Conservation (phyloP, 2,113 vertebrate genomes). For the Misgurnus mizolepis region DNA sequence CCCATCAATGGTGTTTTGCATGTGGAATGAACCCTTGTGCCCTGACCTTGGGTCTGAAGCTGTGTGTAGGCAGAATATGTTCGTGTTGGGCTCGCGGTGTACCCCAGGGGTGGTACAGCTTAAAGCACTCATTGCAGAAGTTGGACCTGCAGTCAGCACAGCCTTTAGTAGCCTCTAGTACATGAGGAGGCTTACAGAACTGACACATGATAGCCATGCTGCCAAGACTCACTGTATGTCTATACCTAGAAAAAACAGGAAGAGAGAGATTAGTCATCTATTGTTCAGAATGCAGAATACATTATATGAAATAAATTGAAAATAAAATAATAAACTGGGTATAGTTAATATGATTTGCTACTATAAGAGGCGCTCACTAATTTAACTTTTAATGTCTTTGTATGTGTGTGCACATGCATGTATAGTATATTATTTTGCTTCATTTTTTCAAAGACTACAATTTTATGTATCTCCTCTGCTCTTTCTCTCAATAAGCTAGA, state of each 20-base stretch:
- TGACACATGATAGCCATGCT: conserved; percentile 88
- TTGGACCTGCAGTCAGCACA: conserved; percentile 93
- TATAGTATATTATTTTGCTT: too few relatives aligned
- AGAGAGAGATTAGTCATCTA: neutral
- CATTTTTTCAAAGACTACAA: too few relatives aligned
- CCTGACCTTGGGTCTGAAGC: conserved; percentile 92
- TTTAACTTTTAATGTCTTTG: too few relatives aligned
- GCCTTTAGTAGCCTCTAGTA: conserved; percentile 93
- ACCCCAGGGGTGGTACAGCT: conserved; percentile 97
- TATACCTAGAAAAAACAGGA: conserved; percentile 65
- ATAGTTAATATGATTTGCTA: too few relatives aligned
- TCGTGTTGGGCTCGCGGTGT: conserved; percentile 95
- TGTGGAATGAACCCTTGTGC: neutral
- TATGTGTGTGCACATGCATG: too few relatives aligned
- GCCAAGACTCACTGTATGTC: conserved; percentile 75
- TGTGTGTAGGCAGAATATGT: conserved; percentile 90
- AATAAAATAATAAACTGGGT: too few relatives aligned
- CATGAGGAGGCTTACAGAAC: conserved; percentile 88
- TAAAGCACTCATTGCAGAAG: conserved; percentile 98
- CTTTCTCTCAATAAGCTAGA: too few relatives aligned
- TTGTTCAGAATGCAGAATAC: too few relatives aligned
- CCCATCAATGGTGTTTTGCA: neutral
- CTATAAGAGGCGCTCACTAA: too few relatives aligned
- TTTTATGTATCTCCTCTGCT: too few relatives aligned
- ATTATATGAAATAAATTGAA: too few relatives aligned